A percentile compares a stretch with the other conserved stretches of the same genome.
Conservation (phyloP, 53 echinoderm and acorn worm species). For the Mesocentrotus franciscanus region DNA sequence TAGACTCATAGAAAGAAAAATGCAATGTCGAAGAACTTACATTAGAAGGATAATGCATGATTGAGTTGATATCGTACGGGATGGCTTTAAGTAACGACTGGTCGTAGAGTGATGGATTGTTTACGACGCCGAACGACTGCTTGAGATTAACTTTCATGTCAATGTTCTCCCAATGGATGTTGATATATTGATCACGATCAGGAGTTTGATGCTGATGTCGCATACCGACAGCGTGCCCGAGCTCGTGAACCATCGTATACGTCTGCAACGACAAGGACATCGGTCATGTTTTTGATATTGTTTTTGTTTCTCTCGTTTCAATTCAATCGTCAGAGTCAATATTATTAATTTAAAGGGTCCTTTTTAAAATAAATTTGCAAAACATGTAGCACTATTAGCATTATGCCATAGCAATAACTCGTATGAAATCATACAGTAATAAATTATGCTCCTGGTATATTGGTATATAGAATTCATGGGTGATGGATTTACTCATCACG, state of each 20-base stretch:
- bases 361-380: too few species aligned
- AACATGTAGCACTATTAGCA: too few species aligned
- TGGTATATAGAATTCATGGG: too few species aligned
- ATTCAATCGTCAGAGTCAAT: not conserved
- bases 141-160: constrained; percentile 41
- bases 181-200: constrained; percentile 50
- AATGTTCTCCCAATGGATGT: constrained; percentile 60
- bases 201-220: constrained; percentile 60
- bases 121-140: constrained; percentile 58
- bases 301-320: not conserved
- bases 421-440: too few species aligned
- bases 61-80: constrained; percentile 45
- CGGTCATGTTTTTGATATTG: not conserved
- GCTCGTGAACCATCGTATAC: constrained; percentile 57
- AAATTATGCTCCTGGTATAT: too few species aligned
- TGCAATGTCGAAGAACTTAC: not conserved
- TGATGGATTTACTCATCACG: too few species aligned
- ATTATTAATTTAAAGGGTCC: too few species aligned
- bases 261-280: constrained; percentile 18
- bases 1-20: not conserved
- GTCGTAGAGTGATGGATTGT: constrained; percentile 42
- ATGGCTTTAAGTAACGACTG: constrained; percentile 15
- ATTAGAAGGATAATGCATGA: constrained; percentile 59
- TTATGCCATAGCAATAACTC: too few species aligned
- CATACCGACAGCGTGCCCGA: constrained; percentile 56